These are phyloP conservation scores for Triplophysa rosa DNA, from an alignment of 2,113 vertebrate genomes.

Conservation along the genomic window DNA sequence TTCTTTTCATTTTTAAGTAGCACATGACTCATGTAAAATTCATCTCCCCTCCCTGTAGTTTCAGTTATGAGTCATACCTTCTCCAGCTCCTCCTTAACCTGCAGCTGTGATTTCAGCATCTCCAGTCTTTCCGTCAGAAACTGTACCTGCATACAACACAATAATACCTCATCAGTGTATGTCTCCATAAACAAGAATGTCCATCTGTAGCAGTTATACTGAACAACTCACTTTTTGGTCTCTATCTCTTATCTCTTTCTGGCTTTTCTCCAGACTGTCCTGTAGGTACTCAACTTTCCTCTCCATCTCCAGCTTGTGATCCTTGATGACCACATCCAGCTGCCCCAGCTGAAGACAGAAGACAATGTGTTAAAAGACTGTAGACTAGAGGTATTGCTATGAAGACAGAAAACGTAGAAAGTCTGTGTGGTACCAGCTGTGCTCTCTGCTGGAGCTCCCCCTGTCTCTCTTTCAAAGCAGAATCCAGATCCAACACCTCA, in stretches of 20 bases:
- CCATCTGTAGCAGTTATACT: background rate
- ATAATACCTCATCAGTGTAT: background rate
- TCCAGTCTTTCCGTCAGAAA: conserved; percentile 53
- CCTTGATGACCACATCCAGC: conserved; percentile 85
- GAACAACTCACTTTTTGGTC: conserved; percentile 76
- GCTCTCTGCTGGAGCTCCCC: conserved; percentile 93
- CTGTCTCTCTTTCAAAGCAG: conserved; percentile 86
- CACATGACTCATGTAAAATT: background rate
- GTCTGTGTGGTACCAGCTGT: conserved; percentile 77
- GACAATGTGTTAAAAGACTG: background rate
- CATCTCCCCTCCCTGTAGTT: background rate
- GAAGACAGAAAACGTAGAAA: conserved; percentile 17
- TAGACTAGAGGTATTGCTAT: background rate
- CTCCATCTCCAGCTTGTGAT: conserved; percentile 88
- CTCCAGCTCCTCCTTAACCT: conserved; percentile 50
- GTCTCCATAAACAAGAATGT: background rate
- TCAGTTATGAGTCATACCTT: conserved; percentile 37
- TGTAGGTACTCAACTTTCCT: conserved; percentile 84
- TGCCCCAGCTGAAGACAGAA: conserved; percentile 78
- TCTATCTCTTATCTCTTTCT: conserved; percentile 77
- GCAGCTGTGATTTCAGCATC: conserved; percentile 46
- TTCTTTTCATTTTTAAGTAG: background rate
- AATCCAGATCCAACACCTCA: conserved; percentile 87
- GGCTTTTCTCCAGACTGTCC: conserved; percentile 78
- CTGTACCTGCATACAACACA: conserved; percentile 40